Evolutionary conservation across 2,113 vertebrate genomes (phyloP).

Genomic region (Paralichthys olivaceus): DNA sequence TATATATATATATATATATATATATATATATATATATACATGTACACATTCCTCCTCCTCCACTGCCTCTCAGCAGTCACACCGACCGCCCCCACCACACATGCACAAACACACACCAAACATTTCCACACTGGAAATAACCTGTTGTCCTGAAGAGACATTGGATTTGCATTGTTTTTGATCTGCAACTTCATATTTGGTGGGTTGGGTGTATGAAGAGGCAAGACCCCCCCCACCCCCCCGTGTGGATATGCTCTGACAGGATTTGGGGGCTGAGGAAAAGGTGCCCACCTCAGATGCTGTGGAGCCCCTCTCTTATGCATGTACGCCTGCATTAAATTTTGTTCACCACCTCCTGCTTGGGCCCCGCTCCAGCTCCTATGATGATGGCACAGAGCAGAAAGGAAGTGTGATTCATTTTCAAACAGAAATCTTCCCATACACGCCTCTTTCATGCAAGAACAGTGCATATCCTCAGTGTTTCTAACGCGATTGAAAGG

Average conservation of each 20-base stretch:
- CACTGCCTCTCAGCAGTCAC: conserved; percentile 35
- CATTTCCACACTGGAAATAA: conserved; percentile 58
- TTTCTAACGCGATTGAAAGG: conserved; percentile 45
- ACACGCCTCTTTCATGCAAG: conserved; percentile 24
- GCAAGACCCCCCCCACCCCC: conserved; percentile 41
- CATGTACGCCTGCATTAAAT: conserved; percentile 1
- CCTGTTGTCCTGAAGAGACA: conserved; percentile 61
- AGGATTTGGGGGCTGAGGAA: conserved; percentile 56
- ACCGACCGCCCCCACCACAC: conserved; percentile 27
- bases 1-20: conserved; percentile 5
- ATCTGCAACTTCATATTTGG: conserved; percentile 39
- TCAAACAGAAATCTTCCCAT: conserved; percentile 17
- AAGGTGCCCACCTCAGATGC: conserved; percentile 30
- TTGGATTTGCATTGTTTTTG: conserved; percentile 40
- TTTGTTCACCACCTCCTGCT: not conserved
- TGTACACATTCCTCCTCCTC: conserved; percentile 29
- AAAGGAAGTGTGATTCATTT: conserved; percentile 48
- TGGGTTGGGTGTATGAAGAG: conserved; percentile 23
- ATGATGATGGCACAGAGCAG: conserved; percentile 3
- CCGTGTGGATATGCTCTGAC: conserved; percentile 50
- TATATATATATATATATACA: not conserved
- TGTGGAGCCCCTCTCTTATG: conserved; percentile 6
- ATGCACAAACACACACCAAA: conserved; percentile 41
- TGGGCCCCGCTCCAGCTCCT: conserved; percentile 34
- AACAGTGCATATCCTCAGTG: conserved; percentile 30